Evolutionary conservation across 2,888 invertebrate genomes (phyloP).

Genomic region (Nemapogon koenigi): DNA sequence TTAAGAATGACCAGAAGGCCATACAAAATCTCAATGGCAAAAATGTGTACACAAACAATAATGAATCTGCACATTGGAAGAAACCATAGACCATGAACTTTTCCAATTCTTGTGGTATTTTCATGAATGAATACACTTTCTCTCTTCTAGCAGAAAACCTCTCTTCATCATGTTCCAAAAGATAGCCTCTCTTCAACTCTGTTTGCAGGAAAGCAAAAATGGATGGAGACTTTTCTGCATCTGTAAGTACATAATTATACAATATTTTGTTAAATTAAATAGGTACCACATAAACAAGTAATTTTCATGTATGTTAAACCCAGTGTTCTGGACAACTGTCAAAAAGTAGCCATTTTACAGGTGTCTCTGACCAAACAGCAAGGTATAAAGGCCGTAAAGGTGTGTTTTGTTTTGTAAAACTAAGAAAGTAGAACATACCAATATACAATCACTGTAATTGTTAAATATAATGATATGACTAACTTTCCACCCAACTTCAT

Average conservation of each 20-base stretch:
- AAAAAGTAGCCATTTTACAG: too few relatives aligned
- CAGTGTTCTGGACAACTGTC: too few relatives aligned
- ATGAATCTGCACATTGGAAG: constrained; percentile 96
- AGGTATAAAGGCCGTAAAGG: too few relatives aligned
- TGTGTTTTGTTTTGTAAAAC: too few relatives aligned
- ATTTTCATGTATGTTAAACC: constrained; percentile 8
- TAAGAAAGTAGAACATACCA: too few relatives aligned
- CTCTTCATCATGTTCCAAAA: constrained; percentile 94
- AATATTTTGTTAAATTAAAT: neutral
- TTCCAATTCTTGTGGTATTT: constrained; percentile 91
- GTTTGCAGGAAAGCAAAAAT: constrained; percentile 77
- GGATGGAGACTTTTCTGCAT: constrained; percentile 46
- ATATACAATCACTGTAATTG: too few relatives aligned
- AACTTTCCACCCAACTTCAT: too few relatives aligned
- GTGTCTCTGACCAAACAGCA: too few relatives aligned
- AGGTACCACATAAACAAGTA: constrained; percentile 1
- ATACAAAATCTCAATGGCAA: constrained; percentile 90
- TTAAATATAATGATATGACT: too few relatives aligned
- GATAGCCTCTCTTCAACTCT: constrained; percentile 91
- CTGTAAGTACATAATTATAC: constrained; percentile 25
- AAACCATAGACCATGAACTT: constrained; percentile 94
- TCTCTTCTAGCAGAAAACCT: constrained; percentile 92
- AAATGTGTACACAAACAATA: constrained; percentile 97
- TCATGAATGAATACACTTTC: constrained; percentile 96
- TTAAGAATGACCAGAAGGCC: constrained; percentile 82